Evolutionary conservation across 2,888 invertebrate genomes (phyloP), one percentile per base, ranked within the genome.

Genomic region (Deroplatys truncata): DNA sequence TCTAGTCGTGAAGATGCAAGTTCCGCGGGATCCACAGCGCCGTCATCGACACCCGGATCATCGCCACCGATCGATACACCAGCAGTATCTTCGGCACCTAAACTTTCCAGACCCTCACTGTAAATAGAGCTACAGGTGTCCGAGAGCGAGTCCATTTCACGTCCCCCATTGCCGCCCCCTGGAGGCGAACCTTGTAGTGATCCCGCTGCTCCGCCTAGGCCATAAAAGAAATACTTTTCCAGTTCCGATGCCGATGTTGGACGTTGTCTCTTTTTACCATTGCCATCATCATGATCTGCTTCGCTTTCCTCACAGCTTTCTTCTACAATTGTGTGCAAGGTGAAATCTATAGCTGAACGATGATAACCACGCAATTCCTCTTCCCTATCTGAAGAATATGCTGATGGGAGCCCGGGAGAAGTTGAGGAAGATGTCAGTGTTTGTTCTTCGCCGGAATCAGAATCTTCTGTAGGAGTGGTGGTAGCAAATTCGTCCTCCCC

Each of bases 241-340:
- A 98, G 93, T 92, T 98, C 97, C 0, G 98, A 97, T 0, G 97
- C 96, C 2, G 97, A 97, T 90, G 96, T 95, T 82, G 96, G 96
- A 89, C 97, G 94, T 91, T 95, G 95, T 93, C 96, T 95, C 94
- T 83, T 86, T 28, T 49, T 82, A n/a, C 86, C 88, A 2, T 29
- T 49, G 13, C 83, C 86, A 28, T 82, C 84, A n/a, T 83, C 82
- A 5, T 85, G 89, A 92, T 97, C 97, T 90, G 97, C 95, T 93
- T 98, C 98, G 93, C 98, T 98, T 93, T 98, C 98, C 94, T 98
- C 98, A 93, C 98, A 98, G 92, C 98, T 98, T 94, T 98, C 98
- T 94, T 98, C 98, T 49, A 98, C 97, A 91, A 98, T 98, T 0
- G 98, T 98, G 92, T 98, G 98, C 91, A 98, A 94, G 2, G 98